These are phyloP conservation scores for Lindbergichthys nudifrons DNA, from an alignment of 2,797 vertebrate genomes.

Conservation along the genomic window DNA sequence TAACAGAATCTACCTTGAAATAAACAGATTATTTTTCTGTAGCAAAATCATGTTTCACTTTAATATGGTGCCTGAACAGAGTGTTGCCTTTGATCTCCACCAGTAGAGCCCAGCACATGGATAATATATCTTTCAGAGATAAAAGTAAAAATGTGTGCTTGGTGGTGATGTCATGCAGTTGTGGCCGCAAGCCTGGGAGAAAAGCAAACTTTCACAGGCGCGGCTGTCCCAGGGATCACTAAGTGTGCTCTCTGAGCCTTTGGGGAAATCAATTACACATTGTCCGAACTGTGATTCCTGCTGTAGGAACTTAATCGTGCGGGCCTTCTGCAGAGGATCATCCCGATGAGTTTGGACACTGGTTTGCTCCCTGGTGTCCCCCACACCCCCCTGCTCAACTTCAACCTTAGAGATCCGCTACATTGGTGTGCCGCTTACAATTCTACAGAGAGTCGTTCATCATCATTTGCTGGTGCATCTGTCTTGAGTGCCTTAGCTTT, in stretches of 20 bases:
- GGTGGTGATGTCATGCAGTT: slow-evolving; percentile 86
- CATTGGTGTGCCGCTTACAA: slow-evolving; percentile 94
- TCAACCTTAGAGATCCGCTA: slow-evolving; percentile 88
- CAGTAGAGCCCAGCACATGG: slow-evolving; percentile 81
- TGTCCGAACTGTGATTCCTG: slow-evolving; percentile 79
- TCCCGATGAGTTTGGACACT: slow-evolving; percentile 88
- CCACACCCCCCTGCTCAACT: slow-evolving; percentile 61
- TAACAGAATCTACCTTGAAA: slow-evolving; percentile 83
- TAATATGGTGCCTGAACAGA: slow-evolving; percentile 82
- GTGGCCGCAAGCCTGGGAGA: slow-evolving; percentile 75
- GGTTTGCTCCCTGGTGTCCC: slow-evolving; percentile 76
- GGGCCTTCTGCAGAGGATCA: slow-evolving; percentile 86
- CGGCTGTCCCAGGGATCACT: slow-evolving; percentile 74
- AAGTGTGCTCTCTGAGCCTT: slow-evolving; percentile 80
- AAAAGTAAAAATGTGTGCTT: slow-evolving; percentile 87
- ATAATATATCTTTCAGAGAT: slow-evolving; percentile 88
- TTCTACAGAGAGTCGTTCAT: slow-evolving; percentile 97
- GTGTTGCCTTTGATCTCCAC: slow-evolving; percentile 84
- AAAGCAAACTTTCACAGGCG: slow-evolving; percentile 83
- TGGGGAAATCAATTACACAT: slow-evolving; percentile 82
- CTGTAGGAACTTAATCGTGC: slow-evolving; percentile 75
- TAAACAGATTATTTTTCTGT: slow-evolving; percentile 87
- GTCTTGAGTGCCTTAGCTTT: slow-evolving; percentile 95
- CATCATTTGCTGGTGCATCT: slow-evolving; percentile 98
- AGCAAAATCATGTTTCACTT: slow-evolving; percentile 87